phyloP scores from a whole-genome alignment of 1,140 invertebrate genomes.

The Adelges cooleyi region DNA sequence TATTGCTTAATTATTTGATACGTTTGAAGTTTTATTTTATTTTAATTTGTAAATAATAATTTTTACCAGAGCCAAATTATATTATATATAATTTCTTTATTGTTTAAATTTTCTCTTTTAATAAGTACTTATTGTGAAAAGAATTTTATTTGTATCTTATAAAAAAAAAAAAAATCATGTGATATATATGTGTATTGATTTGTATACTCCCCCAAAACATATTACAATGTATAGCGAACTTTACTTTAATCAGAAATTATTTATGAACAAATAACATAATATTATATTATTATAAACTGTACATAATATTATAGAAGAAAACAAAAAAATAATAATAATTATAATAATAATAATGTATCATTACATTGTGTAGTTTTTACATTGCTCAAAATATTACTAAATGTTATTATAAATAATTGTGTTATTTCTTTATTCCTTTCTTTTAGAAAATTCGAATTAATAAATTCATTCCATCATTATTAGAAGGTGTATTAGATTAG shows the following conservation, averaged over 20 bases:
- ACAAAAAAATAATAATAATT: neutral
- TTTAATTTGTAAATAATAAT: neutral
- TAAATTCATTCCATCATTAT: too few relatives aligned
- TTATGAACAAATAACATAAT: neutral
- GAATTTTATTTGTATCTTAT: neutral
- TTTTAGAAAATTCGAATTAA: too few relatives aligned
- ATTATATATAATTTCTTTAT: neutral
- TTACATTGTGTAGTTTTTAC: conserved; percentile 18
- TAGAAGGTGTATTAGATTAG: too few relatives aligned
- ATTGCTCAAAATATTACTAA: conserved; percentile 27
- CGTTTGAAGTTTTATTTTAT: neutral
- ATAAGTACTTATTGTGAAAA: neutral
- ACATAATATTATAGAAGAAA: too few relatives aligned
- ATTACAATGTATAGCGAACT: neutral
- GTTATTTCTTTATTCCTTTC: neutral
- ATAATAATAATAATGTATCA: neutral
- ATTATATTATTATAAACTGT: too few relatives aligned
- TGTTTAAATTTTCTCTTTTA: neutral
- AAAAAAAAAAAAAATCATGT: neutral
- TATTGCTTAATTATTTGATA: neutral
- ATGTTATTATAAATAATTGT: conserved; percentile 7
- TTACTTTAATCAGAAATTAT: neutral
- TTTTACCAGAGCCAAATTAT: neutral
- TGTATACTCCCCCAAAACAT: neutral
- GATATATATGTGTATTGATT: neutral